Evolutionary conservation across 2,113 vertebrate genomes (phyloP).

Genomic region (Neodontobutis hainanensis): DNA sequence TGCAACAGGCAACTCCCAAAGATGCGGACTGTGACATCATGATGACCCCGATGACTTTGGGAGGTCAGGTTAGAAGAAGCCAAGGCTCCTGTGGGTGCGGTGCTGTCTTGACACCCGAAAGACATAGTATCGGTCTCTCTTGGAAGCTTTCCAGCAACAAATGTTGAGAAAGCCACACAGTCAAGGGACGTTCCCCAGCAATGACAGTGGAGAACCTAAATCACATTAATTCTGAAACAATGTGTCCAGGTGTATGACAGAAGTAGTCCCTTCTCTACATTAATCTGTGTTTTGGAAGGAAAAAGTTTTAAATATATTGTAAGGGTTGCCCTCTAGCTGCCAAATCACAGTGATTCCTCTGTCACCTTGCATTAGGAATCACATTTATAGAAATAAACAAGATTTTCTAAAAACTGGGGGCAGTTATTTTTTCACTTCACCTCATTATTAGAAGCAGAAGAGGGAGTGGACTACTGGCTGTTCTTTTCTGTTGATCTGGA

Average conservation of each 20-base stretch:
- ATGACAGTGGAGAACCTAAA: constrained; percentile 57
- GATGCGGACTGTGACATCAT: constrained; percentile 51
- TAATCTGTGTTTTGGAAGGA: background rate
- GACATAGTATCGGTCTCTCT: constrained; percentile 42
- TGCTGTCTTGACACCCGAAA: constrained; percentile 48
- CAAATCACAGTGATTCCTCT: background rate
- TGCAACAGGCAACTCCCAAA: constrained; percentile 8
- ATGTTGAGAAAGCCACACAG: constrained; percentile 41
- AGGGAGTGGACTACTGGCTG: constrained; percentile 40
- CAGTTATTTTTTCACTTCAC: constrained; percentile 24
- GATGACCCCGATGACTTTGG: constrained; percentile 40
- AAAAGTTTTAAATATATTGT: background rate
- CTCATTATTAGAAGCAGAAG: constrained; percentile 53
- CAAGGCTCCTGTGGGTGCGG: constrained; percentile 60
- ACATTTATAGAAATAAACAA: constrained; percentile 17
- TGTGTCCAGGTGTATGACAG: too few relatives aligned
- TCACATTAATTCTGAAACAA: constrained; percentile 45
- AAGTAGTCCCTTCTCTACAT: constrained; percentile 3
- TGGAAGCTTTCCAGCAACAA: constrained; percentile 55
- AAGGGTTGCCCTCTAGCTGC: background rate
- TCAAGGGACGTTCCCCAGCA: constrained; percentile 49
- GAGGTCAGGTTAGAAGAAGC: constrained; percentile 44
- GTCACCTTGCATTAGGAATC: constrained; percentile 26
- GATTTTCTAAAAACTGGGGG: constrained; percentile 18
- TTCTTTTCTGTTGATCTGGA: constrained; percentile 61